These are phyloP conservation scores for Xylocampa areola DNA, from an alignment of 2,888 invertebrate genomes.

Conservation along the genomic window DNA sequence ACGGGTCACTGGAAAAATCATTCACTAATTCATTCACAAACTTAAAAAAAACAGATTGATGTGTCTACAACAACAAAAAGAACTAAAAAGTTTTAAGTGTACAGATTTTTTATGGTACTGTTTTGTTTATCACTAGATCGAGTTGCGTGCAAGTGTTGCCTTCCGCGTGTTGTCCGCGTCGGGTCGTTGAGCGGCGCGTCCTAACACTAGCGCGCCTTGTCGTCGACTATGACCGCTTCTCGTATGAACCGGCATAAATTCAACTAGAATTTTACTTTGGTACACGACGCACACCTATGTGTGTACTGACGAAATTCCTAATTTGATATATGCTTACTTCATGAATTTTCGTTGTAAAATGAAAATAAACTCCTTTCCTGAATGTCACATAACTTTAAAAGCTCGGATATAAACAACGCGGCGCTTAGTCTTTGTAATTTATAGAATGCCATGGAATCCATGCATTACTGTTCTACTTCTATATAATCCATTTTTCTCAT, in stretches of 20 bases:
- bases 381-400: slow-evolving; percentile 5
- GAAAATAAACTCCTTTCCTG: slow-evolving; percentile 17
- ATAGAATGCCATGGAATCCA: background rate
- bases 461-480: background rate
- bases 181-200: slow-evolving; percentile 72
- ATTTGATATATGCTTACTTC: slow-evolving; percentile 46
- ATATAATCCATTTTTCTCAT: background rate
- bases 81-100: slow-evolving; percentile 32
- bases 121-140: slow-evolving; percentile 59
- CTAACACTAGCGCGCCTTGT: slow-evolving; percentile 73
- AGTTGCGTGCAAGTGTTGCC: slow-evolving; percentile 61
- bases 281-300: slow-evolving; percentile 56
- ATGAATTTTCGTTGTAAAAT: slow-evolving; percentile 20
- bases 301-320: slow-evolving; percentile 52
- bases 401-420: background rate
- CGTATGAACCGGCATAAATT: slow-evolving; percentile 66
- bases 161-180: slow-evolving; percentile 72
- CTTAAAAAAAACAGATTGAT: slow-evolving; percentile 40
- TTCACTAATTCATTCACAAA: slow-evolving; percentile 76
- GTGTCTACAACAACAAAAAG: slow-evolving; percentile 35
- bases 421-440: background rate
- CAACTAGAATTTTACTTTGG: slow-evolving; percentile 71
- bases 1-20: slow-evolving; percentile 74
- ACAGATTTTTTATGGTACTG: slow-evolving; percentile 39
- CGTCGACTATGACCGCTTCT: slow-evolving; percentile 76